These are phyloP conservation scores for Eurystomus glaucurus DNA, from an alignment of 2,797 vertebrate genomes.

Conservation along the genomic window DNA sequence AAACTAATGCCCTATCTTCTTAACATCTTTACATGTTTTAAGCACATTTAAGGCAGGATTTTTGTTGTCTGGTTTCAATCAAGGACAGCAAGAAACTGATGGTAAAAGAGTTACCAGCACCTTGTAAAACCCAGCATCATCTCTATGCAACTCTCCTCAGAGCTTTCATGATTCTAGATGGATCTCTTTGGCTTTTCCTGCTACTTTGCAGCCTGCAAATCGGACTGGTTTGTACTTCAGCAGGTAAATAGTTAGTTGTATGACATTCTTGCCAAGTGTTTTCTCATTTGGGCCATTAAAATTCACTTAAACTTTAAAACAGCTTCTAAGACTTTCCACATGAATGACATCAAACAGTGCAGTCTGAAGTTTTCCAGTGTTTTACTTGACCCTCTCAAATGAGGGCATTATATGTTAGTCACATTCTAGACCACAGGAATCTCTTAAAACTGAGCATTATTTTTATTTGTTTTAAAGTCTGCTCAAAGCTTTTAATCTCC, in stretches of 20 bases:
- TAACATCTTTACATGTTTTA: background rate
- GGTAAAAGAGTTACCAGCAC: background rate
- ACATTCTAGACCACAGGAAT: slow-evolving; percentile 45
- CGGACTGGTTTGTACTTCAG: background rate
- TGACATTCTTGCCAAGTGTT: slow-evolving; percentile 24
- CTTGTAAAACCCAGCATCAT: background rate
- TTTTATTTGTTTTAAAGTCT: background rate
- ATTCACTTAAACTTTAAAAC: slow-evolving; percentile 63
- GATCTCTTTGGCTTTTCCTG: background rate
- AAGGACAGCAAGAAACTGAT: background rate
- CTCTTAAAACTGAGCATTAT: background rate
- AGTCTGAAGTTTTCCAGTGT: slow-evolving; percentile 61
- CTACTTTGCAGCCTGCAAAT: background rate
- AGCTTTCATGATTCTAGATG: background rate
- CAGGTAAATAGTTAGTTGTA: slow-evolving; percentile 17
- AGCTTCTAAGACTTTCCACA: slow-evolving; percentile 65
- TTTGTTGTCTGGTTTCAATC: background rate
- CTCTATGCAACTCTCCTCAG: background rate
- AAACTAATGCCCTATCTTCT: background rate
- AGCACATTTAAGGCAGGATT: background rate
- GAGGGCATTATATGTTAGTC: background rate
- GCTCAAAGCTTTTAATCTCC: background rate
- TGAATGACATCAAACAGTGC: slow-evolving; percentile 51
- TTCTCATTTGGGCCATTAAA: slow-evolving; percentile 59
- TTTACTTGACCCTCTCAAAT: slow-evolving; percentile 41